Evolutionary conservation across 2,888 invertebrate species (phyloP).

Genomic region (Hirtodrosophila confusa): DNA sequence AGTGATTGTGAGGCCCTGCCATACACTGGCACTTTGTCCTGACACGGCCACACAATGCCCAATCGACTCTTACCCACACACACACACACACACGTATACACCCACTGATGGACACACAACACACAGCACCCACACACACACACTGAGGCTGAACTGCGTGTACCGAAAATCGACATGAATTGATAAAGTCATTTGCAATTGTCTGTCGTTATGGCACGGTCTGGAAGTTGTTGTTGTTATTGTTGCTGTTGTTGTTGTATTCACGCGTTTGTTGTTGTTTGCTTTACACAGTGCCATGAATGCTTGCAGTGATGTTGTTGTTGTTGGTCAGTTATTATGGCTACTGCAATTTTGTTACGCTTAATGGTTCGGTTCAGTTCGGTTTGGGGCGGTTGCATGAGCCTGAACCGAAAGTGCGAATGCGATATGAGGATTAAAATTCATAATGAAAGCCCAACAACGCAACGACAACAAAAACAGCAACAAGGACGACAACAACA

Average conservation of each 20-base stretch:
- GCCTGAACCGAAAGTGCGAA: slow-evolving; percentile 72
- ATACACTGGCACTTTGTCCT: slow-evolving; percentile 68
- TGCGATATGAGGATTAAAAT: slow-evolving; percentile 80
- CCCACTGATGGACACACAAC: neutral
- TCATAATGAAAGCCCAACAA: slow-evolving; percentile 69
- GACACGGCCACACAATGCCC: slow-evolving; percentile 56
- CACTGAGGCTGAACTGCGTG: slow-evolving; percentile 54
- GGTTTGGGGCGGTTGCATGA: slow-evolving; percentile 18
- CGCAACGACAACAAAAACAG: slow-evolving; percentile 23
- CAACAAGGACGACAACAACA: slow-evolving; percentile 13
- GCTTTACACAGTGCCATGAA: slow-evolving; percentile 60
- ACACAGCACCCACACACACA: neutral
- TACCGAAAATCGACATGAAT: slow-evolving; percentile 76
- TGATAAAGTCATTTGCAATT: slow-evolving; percentile 79
- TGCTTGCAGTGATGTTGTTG: slow-evolving; percentile 34
- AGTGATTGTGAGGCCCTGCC: slow-evolving; percentile 57
- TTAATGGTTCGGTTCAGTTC: slow-evolving; percentile 60
- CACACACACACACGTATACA: slow-evolving; percentile 16
- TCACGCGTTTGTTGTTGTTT: slow-evolving; percentile 70
- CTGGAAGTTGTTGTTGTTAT: slow-evolving; percentile 27
- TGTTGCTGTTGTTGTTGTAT: slow-evolving; percentile 40
- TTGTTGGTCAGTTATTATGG: slow-evolving; percentile 70
- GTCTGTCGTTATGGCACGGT: slow-evolving; percentile 69
- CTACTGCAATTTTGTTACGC: slow-evolving; percentile 75
- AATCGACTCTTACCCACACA: slow-evolving; percentile 31